Conservation (phyloP, 2,113 vertebrate species). For the Sigmodon hispidus region DNA sequence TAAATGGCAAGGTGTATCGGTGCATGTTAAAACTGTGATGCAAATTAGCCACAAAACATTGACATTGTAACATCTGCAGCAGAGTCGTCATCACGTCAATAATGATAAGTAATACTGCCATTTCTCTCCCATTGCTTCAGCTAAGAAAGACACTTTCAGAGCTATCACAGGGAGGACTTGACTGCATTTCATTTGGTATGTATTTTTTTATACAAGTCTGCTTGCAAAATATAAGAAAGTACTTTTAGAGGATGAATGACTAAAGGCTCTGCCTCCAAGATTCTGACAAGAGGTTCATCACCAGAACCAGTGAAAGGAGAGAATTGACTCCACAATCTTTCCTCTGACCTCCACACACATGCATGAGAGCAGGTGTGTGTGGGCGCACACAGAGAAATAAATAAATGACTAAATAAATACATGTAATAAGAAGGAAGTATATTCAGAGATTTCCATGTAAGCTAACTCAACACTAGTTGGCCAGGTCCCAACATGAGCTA, state of each 20-base stretch:
- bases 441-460: constrained; percentile 63
- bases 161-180: constrained; percentile 5
- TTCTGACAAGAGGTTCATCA: neutral
- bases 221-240: constrained; percentile 64
- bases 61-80: constrained; percentile 83
- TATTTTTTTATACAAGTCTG: neutral
- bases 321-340: neutral
- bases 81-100: constrained; percentile 64
- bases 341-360: neutral
- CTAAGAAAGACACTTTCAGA: constrained; percentile 42
- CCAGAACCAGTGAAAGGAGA: too few relatives aligned
- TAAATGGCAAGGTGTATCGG: constrained; percentile 79
- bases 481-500: neutral
- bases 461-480: constrained; percentile 4
- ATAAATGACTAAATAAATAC: neutral
- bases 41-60: constrained; percentile 77
- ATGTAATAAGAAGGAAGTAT: neutral
- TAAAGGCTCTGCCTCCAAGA: neutral
- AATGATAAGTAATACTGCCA: constrained; percentile 68
- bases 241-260: neutral
- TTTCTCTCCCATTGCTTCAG: constrained; percentile 62
- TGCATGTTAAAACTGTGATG: constrained; percentile 77
- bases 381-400: neutral
- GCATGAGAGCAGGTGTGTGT: neutral
- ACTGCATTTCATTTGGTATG: neutral